Percentiles rank a stretch among this genome's conserved stretches.
These are phyloP conservation scores for Leucopsar rothschildi DNA, from an alignment of 2,113 vertebrate genomes.

Conservation along the genomic window DNA sequence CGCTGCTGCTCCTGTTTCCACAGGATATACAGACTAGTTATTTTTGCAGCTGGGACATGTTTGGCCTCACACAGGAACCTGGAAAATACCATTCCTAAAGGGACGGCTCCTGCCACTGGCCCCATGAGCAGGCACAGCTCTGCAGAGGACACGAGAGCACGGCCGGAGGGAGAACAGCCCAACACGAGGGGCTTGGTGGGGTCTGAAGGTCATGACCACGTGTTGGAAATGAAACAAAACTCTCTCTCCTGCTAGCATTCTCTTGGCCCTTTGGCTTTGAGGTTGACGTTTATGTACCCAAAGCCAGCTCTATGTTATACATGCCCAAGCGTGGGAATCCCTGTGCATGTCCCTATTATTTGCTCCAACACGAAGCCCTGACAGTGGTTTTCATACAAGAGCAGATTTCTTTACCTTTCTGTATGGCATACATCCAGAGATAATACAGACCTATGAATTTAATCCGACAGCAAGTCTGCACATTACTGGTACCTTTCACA, in stretches of 20 bases:
- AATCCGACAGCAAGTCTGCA: neutral
- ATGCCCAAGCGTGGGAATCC: neutral
- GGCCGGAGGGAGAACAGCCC: neutral
- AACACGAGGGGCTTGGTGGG: neutral
- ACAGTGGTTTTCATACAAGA: neutral
- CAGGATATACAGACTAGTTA: neutral
- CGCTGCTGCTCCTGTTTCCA: constrained; percentile 45
- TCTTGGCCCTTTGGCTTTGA: neutral
- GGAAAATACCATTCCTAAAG: constrained; percentile 50
- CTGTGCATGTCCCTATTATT: neutral
- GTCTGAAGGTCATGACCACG: neutral
- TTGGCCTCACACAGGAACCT: constrained; percentile 28
- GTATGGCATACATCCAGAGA: neutral
- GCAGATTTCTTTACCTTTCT: neutral
- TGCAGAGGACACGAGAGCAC: rapidly evolving
- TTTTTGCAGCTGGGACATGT: constrained; percentile 54
- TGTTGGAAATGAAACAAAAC: neutral
- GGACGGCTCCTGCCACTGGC: neutral
- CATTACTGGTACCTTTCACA: neutral
- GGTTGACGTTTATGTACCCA: neutral
- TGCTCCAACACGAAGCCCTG: neutral
- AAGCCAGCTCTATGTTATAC: neutral
- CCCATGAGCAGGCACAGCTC: neutral
- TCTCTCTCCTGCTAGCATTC: neutral
- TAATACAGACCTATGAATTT: neutral